phyloP scores from a whole-genome alignment of 1,140 invertebrate genomes.

The Leptinotarsa undecemlineata region DNA sequence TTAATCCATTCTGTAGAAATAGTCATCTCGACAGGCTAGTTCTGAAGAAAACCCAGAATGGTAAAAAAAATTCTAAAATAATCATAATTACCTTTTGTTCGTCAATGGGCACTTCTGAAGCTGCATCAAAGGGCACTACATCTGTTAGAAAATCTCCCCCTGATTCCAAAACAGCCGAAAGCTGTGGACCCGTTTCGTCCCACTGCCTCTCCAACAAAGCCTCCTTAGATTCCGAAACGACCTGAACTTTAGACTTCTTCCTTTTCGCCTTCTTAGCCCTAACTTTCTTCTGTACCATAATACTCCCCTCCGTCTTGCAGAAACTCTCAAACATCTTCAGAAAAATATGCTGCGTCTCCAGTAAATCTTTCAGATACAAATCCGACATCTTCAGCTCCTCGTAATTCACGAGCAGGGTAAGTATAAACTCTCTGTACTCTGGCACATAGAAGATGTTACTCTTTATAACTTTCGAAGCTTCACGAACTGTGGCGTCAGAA shows the following conservation, averaged over 20 bases:
- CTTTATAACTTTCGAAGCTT: slow-evolving; percentile 83
- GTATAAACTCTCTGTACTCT: slow-evolving; percentile 90
- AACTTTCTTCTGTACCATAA: slow-evolving; percentile 72
- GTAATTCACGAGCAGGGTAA: slow-evolving; percentile 78
- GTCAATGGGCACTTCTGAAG: slow-evolving; percentile 79
- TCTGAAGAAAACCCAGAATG: no score
- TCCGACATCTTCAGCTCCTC: slow-evolving; percentile 87
- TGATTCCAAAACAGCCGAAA: slow-evolving; percentile 71
- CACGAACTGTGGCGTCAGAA: slow-evolving; percentile 67
- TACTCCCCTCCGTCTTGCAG: slow-evolving; percentile 65
- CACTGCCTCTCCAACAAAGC: slow-evolving; percentile 67
- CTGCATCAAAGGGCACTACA: slow-evolving; percentile 84
- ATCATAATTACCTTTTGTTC: slow-evolving; percentile 72
- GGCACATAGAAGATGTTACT: slow-evolving; percentile 92
- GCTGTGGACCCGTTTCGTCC: slow-evolving; percentile 70
- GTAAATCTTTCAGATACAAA: slow-evolving; percentile 81
- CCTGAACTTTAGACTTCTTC: background rate
- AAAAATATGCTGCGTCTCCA: slow-evolving; percentile 90
- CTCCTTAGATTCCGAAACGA: slow-evolving; percentile 33
- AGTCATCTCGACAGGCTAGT: no score
- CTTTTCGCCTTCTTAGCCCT: slow-evolving; percentile 57
- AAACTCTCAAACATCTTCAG: slow-evolving; percentile 88
- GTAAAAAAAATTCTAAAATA: slow-evolving; percentile 47
- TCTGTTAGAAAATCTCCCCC: slow-evolving; percentile 62
- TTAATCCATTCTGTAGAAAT: no score